phyloP scores from a whole-genome alignment of 2,888 invertebrate genomes.

The Sphaeridia pumilis region DNA sequence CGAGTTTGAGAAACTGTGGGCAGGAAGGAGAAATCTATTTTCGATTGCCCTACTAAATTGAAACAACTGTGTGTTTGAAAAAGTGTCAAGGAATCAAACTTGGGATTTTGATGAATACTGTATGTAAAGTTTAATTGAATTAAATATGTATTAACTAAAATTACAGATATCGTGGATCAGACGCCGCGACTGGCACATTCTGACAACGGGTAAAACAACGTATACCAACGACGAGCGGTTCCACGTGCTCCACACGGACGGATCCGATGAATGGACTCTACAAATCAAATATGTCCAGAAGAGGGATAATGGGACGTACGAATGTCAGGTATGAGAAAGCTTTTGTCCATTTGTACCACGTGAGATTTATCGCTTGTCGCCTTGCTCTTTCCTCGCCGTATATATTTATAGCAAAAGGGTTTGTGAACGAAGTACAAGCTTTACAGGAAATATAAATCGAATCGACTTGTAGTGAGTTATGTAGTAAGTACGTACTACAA shows the following conservation, averaged over 20 bases:
- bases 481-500: no score
- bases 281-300: conserved; percentile 90
- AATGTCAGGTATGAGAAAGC: conserved; percentile 67
- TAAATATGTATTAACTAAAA: background rate
- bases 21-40: no score
- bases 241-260: conserved; percentile 67
- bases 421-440: no score
- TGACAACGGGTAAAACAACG: conserved; percentile 77
- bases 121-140: background rate
- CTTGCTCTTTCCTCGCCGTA: background rate
- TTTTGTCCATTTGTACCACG: conserved; percentile 1
- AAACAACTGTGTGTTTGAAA: no score
- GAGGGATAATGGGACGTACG: conserved; percentile 85
- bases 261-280: conserved; percentile 84
- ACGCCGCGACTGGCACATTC: conserved; percentile 82
- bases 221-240: conserved; percentile 75
- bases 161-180: conserved; percentile 81
- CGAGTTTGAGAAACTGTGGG: no score
- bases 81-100: background rate
- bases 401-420: no score
- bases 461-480: no score
- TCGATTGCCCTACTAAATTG: no score
- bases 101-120: background rate
- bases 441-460: no score
- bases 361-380: background rate